Percentiles rank a stretch among this genome's conserved stretches.
Evolutionary conservation across 1,140 invertebrate species (phyloP).

Genomic region (Heliothis virescens): DNA sequence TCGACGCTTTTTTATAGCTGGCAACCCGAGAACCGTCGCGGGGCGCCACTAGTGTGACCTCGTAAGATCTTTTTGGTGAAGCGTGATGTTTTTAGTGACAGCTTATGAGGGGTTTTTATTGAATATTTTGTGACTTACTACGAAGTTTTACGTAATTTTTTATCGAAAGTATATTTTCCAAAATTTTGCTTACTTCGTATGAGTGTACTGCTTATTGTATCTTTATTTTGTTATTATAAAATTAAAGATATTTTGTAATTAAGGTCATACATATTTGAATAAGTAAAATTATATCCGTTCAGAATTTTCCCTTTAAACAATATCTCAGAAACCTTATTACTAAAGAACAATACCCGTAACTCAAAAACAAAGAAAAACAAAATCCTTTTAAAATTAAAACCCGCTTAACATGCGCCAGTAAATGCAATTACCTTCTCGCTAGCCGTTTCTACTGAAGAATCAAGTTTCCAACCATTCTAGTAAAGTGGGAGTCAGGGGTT

Average conservation of each 20-base stretch:
- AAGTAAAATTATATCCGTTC: no score
- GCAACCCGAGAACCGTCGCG: conserved; percentile 34
- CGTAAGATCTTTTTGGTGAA: conserved; percentile 17
- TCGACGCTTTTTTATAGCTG: conserved; percentile 57
- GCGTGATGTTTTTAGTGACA: neutral
- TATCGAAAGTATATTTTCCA: neutral
- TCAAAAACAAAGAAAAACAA: conserved; percentile 25
- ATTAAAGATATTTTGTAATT: no score
- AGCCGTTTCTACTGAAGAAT: conserved; percentile 23
- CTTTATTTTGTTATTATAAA: no score
- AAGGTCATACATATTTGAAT: no score
- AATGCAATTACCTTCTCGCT: conserved; percentile 34
- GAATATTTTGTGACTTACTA: neutral
- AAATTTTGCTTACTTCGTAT: no score
- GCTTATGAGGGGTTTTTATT: neutral
- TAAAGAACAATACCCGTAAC: neutral
- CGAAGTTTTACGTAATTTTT: neutral
- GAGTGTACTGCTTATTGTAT: no score
- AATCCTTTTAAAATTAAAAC: conserved; percentile 30
- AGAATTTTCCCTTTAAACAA: no score
- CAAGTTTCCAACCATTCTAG: conserved; percentile 26
- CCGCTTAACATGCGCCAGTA: conserved; percentile 24
- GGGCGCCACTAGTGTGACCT: conserved; percentile 27
- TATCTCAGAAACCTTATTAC: neutral
- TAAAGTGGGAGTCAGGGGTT: conserved; percentile 25